Percentiles rank a stretch among this genome's conserved stretches.
Conservation (phyloP, 2,797 vertebrate genomes). For the Sarcophilus harrisii region DNA sequence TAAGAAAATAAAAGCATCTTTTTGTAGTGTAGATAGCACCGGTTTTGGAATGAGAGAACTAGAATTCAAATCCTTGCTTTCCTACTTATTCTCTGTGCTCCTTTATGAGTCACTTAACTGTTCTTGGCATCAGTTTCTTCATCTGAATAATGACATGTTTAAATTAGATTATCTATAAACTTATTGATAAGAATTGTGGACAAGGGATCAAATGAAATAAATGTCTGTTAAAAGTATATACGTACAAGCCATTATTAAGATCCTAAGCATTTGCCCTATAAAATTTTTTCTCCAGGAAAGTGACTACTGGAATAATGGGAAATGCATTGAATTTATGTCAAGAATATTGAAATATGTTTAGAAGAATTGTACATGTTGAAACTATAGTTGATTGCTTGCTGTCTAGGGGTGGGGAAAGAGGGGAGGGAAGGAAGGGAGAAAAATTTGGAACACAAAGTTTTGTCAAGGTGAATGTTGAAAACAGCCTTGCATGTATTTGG, state of each 20-base stretch:
- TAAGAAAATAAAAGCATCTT: neutral
- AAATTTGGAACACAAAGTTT: too few species aligned
- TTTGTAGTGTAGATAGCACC: neutral
- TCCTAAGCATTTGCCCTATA: neutral
- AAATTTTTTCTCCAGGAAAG: neutral
- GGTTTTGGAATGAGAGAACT: neutral
- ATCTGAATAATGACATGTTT: constrained; percentile 2
- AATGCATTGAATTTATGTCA: neutral
- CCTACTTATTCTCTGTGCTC: neutral
- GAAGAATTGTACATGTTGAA: too few species aligned
- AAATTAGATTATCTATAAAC: neutral
- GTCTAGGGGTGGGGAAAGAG: too few species aligned
- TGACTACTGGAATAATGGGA: neutral
- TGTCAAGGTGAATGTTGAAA: too few species aligned
- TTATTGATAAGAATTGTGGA: neutral
- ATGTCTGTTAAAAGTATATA: neutral
- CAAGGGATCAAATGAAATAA: neutral
- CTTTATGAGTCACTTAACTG: neutral
- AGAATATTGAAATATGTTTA: too few species aligned
- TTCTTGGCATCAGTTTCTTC: neutral
- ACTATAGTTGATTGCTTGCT: too few species aligned
- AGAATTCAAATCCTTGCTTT: neutral
- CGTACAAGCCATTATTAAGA: neutral
- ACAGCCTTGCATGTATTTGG: too few species aligned
- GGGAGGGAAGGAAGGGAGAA: too few species aligned